A percentile compares a stretch with the other conserved stretches of the same genome.
Conservation (phyloP, 2,113 vertebrate species). For the Zonotrichia leucophrys region DNA sequence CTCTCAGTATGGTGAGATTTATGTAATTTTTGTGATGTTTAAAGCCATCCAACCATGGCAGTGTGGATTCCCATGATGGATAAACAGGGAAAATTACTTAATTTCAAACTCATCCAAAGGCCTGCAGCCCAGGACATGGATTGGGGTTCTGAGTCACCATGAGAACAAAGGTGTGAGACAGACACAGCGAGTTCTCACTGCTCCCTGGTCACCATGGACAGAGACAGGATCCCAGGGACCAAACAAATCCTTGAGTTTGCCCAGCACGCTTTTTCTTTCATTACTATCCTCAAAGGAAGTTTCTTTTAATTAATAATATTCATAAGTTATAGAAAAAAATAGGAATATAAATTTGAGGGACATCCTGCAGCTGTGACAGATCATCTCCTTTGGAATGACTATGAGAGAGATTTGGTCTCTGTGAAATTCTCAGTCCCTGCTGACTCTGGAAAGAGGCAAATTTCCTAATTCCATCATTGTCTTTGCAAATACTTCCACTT, state of each 20-base stretch:
- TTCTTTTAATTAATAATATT: not conserved
- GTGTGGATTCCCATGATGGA: not conserved
- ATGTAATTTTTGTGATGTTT: not conserved
- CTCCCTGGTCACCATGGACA: not conserved
- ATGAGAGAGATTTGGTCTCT: not conserved
- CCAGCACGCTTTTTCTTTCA: not conserved
- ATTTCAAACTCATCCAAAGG: not conserved
- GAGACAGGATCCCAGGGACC: not conserved
- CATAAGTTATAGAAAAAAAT: not conserved
- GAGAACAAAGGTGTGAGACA: not conserved
- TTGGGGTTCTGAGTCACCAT: too few relatives aligned
- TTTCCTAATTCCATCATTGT: not conserved
- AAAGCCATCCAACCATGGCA: not conserved
- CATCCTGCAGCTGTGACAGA: not conserved
- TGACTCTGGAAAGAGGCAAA: not conserved
- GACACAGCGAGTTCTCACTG: not conserved
- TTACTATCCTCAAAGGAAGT: not conserved
- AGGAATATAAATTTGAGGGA: not conserved
- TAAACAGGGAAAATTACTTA: not conserved
- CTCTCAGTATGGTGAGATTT: not conserved
- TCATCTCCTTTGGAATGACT: not conserved
- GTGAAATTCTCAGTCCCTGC: not conserved
- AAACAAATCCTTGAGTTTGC: not conserved
- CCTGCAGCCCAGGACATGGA: not conserved
- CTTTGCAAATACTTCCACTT: not conserved